Base-by-base conservation (phyloP, 1,140 invertebrate species). In the Drosophila pachea region DNA sequence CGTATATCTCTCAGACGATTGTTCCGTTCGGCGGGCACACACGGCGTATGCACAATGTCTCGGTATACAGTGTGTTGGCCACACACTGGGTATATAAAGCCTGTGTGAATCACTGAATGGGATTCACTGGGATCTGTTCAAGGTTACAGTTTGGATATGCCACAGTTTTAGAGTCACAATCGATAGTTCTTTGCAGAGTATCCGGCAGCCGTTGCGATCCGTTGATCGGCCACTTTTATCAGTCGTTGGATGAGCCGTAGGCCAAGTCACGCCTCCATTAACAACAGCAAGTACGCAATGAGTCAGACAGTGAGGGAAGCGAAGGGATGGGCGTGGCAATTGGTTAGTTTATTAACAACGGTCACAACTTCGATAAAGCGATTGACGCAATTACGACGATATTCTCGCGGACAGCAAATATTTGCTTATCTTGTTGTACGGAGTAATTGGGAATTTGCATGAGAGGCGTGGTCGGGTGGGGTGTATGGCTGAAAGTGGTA, bases 381-480 rank as follows among this genome's bases (percentile, higher is more conserved):
- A 68, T 77, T 77, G 69, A 65, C 38, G 71, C 67, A 84, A 84
- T 76, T 84, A 84, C 53, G 47, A 47, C 29, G 48, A 54, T 73
- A 73, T 81, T 48, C 43, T 49, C 61, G 52, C 40, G 8, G 49
- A 33, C 36, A 11, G 12, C 70, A 84, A 84, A 84, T 84, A 84
- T 81, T 84, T 76, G 59, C 47, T 49, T 32, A 32, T 22, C 22
- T 14, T 50, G 42, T 42, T 62, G 56, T 62, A 38, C 64, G 59
- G 47, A 77, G 14, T 40, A 60, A 33, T 22, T 52, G 32, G 9
- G 58, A 62, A 73, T 68, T 58, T 66, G 16, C 48, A 56, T 56
- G 22, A 22, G 22, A 22, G 22, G 22, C 22, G 22, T 22, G 22
- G 22, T 22, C 22, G 22, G 22, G 22, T 22, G 22, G 22, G n/a